Evolutionary conservation across 2,888 invertebrate species (phyloP), one percentile per base, ranked within the genome.

Genomic region (Drosophila pseudotakahashii): DNA sequence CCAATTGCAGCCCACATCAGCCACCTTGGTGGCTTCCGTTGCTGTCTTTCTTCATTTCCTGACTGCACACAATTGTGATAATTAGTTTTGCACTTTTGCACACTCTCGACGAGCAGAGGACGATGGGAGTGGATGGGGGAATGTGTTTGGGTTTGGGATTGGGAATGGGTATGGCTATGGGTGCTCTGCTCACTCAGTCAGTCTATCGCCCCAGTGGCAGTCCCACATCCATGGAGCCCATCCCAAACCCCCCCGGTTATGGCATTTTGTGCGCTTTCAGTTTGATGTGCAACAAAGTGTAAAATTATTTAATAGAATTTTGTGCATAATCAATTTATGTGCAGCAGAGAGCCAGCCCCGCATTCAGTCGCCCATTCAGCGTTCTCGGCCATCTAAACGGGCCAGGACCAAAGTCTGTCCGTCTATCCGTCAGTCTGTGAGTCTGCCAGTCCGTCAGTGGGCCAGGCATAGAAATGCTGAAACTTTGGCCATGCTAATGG

Each of bases 251-350:
- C 26, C 48, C 10, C 48, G 80, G 81, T 80, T 75, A 83, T 77
- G 81, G 81, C 81, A 83, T 86, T 81, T 70, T 83, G 78, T 72
- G 84, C 77, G 87, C 81, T 81, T 81, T 81, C 84, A 81, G 84
- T 75, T 77, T 85, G 89, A 78, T 85, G 89, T 84, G 85, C 90
- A 90, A 78, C 80, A 82, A 89, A 87, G 84, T 87, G 89, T 81
- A 85, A 83, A 89, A 89, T 90, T 81, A 83, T 77, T 89, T 88
- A 81, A 88, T 89, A 85, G 77, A 85, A 83, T 88, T 89, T 80
- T 76, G 83, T 85, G 78, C 82, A 88, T 90, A 86, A 89, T 89
- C 84, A 83, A 83, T 81, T 90, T 89, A 86, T 82, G 88, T 86
- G 86, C 86, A 87, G 79, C 85, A 86, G 63, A 23, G 32, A 62